Base-by-base conservation (phyloP, 92 coral and sea anemone genomes). In the Epizoanthus rinbou region DNA sequence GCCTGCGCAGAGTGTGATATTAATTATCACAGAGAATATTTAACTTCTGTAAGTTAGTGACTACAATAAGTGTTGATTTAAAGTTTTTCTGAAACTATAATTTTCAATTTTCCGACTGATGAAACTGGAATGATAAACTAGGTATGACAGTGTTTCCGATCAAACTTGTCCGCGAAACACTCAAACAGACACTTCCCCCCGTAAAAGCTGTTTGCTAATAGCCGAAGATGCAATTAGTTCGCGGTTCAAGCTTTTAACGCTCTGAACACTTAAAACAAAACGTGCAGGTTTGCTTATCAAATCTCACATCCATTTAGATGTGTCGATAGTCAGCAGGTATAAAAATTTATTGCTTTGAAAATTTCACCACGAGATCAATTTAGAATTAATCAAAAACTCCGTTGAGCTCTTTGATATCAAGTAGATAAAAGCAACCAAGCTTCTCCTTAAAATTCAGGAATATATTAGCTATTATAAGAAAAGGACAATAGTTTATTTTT, bases 121-220 rank as follows among this genome's bases (percentile, higher is more conserved):
- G 13, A 62, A 78, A 14, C 50, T 47, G 31, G 43, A 62, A 60
- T 60, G 57, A 62, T 39, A 41, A 56, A 78, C 64, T 41, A 78
- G 53, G 11, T 41, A 15, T 19, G 69, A 59, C 69, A 60, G 47
- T 17, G 50, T 78, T 78, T 78, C 82, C 82, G 59, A 60, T 39
- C 21, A 43, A 78, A 60, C 17, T 9, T 24, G 71, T 23, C 47
- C 16, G 60, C 41, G 37, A 41, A 57, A 75, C 70, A 43, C 22
- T 78, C 69, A 62, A 78, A 37, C n/a, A 37, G 58, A 78, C 70
- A 78, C 64, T 76, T 78, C 81, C 58, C 37, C n/a, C 57, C 71
- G 47, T 78, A 60, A 78, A 78, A 59, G 66, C 81, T 58, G 62
- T 58, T 59, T 78, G 57, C 24, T 59, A 78, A 78, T 78, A 78